Evolutionary conservation across 1,140 invertebrate species (phyloP), one percentile per base, ranked within the genome.

Genomic region (silkworm (Bombyx mori)): DNA sequence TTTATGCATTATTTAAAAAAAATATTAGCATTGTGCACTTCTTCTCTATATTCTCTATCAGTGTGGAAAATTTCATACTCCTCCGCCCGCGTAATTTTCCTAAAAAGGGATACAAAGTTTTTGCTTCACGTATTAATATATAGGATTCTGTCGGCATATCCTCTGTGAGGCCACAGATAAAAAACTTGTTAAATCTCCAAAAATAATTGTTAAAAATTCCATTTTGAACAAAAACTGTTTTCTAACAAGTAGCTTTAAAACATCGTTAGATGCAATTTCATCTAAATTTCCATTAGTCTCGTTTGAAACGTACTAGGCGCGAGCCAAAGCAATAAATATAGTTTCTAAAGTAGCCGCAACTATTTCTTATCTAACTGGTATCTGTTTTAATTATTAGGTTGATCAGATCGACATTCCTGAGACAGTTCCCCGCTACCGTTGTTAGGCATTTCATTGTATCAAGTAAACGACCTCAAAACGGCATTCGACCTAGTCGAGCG

Each of bases 391-490:
- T 80, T 83, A 79, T 61, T 59, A 61, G 64, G 69, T 75, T 62
- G 58, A 66, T 73, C 65, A 62, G 63, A 47, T 56, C 68, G 57
- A 62, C 68, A 74, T 75, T 75, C 68, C 59, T 62, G 57, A 63
- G 57, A 63, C 65, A 72, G 63, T 77, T 60, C 57, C 59, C 61
- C 62, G 66, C 63, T 72, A 69, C 73, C 63, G 68, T 74, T 69
- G 64, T 69, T 60, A 62, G 61, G 59, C 69, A 69, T 61, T 66
- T 70, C 58, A 68, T 58, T 61, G 57, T 74, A 77, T 63, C 69
- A 63, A 70, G 73, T 71, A 82, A 86, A 85, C 83, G 83, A 85
- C 83, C 83, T 86, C 79, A 85, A 86, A 85, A 82, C 74, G 79
- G 81, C 72, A 82, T 82, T 82, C 78, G 77, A 78, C 80, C 81